A percentile compares a stretch with the other conserved stretches of the same genome.
Conservation (phyloP, 2,797 vertebrate genomes). For the Microctenopoma steveboyesi region DNA sequence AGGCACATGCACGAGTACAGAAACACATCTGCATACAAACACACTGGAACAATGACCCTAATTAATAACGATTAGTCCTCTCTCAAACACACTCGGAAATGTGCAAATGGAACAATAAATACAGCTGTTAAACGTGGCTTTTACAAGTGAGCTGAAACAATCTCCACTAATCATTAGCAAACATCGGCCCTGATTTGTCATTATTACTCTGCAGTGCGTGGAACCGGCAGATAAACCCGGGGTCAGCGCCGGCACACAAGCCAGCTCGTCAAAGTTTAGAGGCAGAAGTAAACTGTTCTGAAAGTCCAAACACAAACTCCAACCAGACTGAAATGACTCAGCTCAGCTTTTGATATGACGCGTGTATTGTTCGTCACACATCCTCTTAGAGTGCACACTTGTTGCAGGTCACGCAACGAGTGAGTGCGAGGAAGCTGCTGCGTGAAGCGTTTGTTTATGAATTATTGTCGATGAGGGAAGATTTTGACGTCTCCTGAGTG, state of each 20-base stretch:
- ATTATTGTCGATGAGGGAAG: too few relatives aligned
- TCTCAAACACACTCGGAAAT: slow-evolving; percentile 84
- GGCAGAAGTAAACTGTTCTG: slow-evolving; percentile 43
- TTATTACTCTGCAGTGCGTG: slow-evolving; percentile 88
- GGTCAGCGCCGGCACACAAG: slow-evolving; percentile 84
- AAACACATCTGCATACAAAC: background rate
- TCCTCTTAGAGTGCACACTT: too few relatives aligned
- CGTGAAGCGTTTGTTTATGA: too few relatives aligned
- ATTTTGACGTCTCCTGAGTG: too few relatives aligned
- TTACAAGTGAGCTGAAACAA: slow-evolving; percentile 96
- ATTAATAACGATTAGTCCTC: slow-evolving; percentile 99
- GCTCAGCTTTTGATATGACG: background rate
- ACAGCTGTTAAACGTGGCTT: slow-evolving; percentile 94
- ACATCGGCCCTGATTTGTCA: slow-evolving; percentile 93
- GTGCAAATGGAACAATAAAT: slow-evolving; percentile 99
- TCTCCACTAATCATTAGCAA: slow-evolving; percentile 97
- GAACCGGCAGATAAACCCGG: slow-evolving; percentile 89
- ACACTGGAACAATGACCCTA: slow-evolving; percentile 92
- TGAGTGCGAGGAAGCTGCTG: too few relatives aligned
- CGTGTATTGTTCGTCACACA: too few relatives aligned
- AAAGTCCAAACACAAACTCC: slow-evolving; percentile 54
- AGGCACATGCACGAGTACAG: background rate
- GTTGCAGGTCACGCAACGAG: too few relatives aligned
- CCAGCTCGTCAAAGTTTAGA: slow-evolving; percentile 50
- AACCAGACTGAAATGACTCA: background rate